Conservation (phyloP, 1,140 invertebrate species). For the Achroia grisella region DNA sequence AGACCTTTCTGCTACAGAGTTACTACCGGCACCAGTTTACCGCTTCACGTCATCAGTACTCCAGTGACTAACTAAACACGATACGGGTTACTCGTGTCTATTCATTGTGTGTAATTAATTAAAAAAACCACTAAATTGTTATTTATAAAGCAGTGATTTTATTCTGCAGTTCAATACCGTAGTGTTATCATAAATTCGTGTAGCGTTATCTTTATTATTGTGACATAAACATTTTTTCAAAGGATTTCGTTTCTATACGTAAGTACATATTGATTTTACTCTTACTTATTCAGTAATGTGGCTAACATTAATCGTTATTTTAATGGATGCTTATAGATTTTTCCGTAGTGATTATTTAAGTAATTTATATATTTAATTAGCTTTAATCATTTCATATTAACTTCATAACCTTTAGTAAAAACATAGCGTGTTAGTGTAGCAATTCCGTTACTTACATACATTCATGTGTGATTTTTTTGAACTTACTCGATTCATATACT, state of each 20-base stretch:
- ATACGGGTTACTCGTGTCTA: slow-evolving; percentile 22
- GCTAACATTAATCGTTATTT: neutral
- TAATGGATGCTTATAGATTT: too few relatives aligned
- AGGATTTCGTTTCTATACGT: slow-evolving; percentile 33
- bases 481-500: slow-evolving; percentile 48
- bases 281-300: neutral
- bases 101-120: slow-evolving; percentile 7
- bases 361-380: too few relatives aligned
- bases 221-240: slow-evolving; percentile 11
- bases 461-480: slow-evolving; percentile 41
- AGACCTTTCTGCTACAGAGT: slow-evolving; percentile 19
- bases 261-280: slow-evolving; percentile 38
- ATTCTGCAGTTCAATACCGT: slow-evolving; percentile 17
- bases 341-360: neutral
- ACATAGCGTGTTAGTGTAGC: slow-evolving; percentile 39
- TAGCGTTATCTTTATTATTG: slow-evolving; percentile 13
- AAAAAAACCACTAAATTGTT: slow-evolving; percentile 22
- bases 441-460: slow-evolving; percentile 60
- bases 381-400: too few relatives aligned
- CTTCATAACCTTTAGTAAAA: slow-evolving; percentile 23
- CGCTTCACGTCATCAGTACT: slow-evolving; percentile 34
- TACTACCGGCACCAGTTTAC: slow-evolving; percentile 19
- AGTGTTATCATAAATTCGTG: slow-evolving; percentile 23
- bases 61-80: slow-evolving; percentile 37
- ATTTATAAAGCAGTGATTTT: slow-evolving; percentile 24